A percentile compares a stretch with the other conserved stretches of the same genome.
Conservation (phyloP, 2,888 invertebrate species). For the Trilocha varians region DNA sequence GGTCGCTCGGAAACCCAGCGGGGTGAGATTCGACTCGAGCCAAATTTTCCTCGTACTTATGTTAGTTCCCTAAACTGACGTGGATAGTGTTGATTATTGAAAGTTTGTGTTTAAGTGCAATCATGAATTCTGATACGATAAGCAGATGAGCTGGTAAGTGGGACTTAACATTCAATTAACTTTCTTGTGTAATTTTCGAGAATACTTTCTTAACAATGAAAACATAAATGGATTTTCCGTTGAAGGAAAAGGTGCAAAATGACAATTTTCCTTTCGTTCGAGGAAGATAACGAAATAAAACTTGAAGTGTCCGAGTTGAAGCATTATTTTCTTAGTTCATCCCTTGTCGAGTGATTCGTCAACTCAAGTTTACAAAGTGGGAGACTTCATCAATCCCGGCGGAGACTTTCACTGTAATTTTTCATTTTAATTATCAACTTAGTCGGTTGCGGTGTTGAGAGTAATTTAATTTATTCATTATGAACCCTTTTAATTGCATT, state of each 20-base stretch:
- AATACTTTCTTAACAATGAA: too few species aligned
- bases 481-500: slow-evolving; percentile 1
- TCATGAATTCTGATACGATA: slow-evolving; percentile 41
- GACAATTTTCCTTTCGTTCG: slow-evolving; percentile 23
- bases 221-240: too few species aligned
- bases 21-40: slow-evolving; percentile 17
- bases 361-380: slow-evolving; percentile 25
- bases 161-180: too few species aligned
- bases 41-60: slow-evolving; percentile 6
- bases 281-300: slow-evolving; percentile 37
- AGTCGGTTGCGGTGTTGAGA: not conserved
- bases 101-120: slow-evolving; percentile 26
- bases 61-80: not conserved
- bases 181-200: too few species aligned
- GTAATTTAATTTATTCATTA: slow-evolving; percentile 11
- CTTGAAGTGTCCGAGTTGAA: slow-evolving; percentile 19
- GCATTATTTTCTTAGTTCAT: slow-evolving; percentile 18
- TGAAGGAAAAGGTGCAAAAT: slow-evolving; percentile 18
- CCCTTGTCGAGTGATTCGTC: slow-evolving; percentile 25
- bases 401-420: slow-evolving; percentile 22
- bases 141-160: slow-evolving; percentile 45
- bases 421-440: slow-evolving; percentile 24
- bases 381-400: slow-evolving; percentile 28
- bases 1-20: slow-evolving; percentile 27
- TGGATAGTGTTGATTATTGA: not conserved